Percentiles rank a stretch among this genome's conserved stretches.
These are phyloP conservation scores for Orientallactaga bullata DNA, from an alignment of 2,113 vertebrate genomes.

Conservation along the genomic window DNA sequence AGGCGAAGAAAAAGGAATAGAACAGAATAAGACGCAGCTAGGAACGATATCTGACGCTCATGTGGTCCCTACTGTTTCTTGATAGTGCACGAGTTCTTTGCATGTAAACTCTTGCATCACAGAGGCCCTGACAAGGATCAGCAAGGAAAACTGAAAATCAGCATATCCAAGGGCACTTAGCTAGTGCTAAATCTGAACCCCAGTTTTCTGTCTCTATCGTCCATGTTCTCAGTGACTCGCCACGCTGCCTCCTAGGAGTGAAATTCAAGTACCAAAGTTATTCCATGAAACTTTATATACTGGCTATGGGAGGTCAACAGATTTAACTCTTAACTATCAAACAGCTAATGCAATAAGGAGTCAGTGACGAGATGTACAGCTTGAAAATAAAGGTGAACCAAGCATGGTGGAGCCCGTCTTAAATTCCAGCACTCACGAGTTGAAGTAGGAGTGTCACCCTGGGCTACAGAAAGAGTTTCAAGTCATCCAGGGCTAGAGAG, in stretches of 20 bases:
- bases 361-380: not conserved
- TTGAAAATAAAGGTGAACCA: constrained; percentile 27
- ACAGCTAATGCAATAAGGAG: not conserved
- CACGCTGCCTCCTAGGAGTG: not conserved
- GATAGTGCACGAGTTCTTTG: not conserved
- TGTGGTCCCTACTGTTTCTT: not conserved
- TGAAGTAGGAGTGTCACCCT: no score
- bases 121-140: not conserved
- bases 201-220: not conserved
- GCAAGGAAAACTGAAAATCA: constrained; percentile 23
- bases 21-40: not conserved
- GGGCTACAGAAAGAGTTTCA: no score
- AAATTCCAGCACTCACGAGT: no score
- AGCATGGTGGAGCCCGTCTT: no score
- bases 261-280: constrained; percentile 28
- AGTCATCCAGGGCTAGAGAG: no score
- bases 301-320: not conserved
- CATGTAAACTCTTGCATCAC: not conserved
- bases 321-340: constrained; percentile 39
- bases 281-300: not conserved
- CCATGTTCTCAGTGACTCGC: constrained; percentile 1
- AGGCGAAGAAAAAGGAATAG: not conserved
- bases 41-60: not conserved
- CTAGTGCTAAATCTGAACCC: not conserved
- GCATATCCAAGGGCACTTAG: not conserved